Percentiles rank a stretch among this genome's conserved stretches.
Evolutionary conservation across 2,113 vertebrate species (phyloP).

Genomic region (Pedetes capensis): DNA sequence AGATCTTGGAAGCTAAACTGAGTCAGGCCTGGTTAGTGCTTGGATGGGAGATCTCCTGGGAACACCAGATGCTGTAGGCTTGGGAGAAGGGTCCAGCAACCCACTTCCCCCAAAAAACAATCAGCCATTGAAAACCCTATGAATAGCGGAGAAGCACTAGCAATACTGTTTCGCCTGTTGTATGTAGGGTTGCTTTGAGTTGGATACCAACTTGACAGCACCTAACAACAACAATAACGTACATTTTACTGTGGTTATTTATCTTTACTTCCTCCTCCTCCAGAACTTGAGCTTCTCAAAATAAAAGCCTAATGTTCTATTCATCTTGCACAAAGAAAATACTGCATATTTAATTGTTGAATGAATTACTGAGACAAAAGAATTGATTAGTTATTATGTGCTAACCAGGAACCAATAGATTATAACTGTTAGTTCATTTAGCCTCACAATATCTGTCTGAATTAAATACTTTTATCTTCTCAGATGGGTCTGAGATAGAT

Average conservation of each 20-base stretch:
- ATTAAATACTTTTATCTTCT: background rate
- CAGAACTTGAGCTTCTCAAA: background rate
- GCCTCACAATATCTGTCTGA: background rate
- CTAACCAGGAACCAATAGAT: background rate
- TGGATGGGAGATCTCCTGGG: too few species aligned
- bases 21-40: too few species aligned
- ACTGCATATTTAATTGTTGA: background rate
- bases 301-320: background rate
- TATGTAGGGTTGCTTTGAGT: too few species aligned
- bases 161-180: too few species aligned
- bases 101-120: too few species aligned
- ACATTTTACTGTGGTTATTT: background rate
- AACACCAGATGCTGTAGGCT: too few species aligned
- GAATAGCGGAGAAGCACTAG: too few species aligned
- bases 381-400: background rate
- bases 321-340: background rate
- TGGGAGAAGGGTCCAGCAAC: too few species aligned
- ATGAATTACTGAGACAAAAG: background rate
- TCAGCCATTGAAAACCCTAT: too few species aligned
- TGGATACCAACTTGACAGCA: too few species aligned
- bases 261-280: background rate
- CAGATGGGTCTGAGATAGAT: background rate
- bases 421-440: background rate
- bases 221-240: too few species aligned
- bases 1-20: too few species aligned